Evolutionary conservation across 1,140 invertebrate genomes (phyloP).

Genomic region (Hypsibius dujardini): DNA sequence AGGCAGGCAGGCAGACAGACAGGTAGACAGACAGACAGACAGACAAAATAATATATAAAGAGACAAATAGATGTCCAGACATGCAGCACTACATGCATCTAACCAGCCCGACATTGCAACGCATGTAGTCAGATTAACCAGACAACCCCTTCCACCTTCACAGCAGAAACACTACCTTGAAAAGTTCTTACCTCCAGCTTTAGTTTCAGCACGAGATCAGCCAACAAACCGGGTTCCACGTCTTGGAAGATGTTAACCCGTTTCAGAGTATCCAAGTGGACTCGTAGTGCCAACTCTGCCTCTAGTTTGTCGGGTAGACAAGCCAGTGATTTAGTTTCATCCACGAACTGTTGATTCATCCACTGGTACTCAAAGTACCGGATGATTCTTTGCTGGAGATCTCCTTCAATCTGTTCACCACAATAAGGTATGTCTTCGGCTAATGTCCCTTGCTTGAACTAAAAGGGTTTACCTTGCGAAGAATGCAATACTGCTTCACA

Average conservation of each 20-base stretch:
- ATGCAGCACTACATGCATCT: too few species aligned
- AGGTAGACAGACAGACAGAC: too few species aligned
- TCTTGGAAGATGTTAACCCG: slow-evolving; percentile 81
- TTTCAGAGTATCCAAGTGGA: slow-evolving; percentile 76
- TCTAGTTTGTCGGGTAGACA: slow-evolving; percentile 80
- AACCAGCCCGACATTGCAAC: too few species aligned
- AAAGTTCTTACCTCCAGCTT: slow-evolving; percentile 46
- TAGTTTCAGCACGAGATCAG: slow-evolving; percentile 76
- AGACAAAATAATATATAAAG: too few species aligned
- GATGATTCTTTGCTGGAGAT: slow-evolving; percentile 71
- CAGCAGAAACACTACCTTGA: too few species aligned
- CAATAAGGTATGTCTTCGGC: not conserved
- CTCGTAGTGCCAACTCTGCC: slow-evolving; percentile 85
- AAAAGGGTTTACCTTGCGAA: not conserved
- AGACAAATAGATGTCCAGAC: too few species aligned
- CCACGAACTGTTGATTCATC: slow-evolving; percentile 73
- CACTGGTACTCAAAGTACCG: slow-evolving; percentile 95
- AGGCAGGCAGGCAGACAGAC: too few species aligned
- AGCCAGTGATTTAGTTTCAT: slow-evolving; percentile 50
- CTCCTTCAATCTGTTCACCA: slow-evolving; percentile 39
- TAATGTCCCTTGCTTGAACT: not conserved
- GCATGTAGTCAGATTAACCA: too few species aligned
- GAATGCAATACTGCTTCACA: slow-evolving; percentile 62
- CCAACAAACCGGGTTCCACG: slow-evolving; percentile 76
- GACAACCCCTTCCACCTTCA: too few species aligned